These are phyloP conservation scores for Plebejus anna DNA, from an alignment of 2,888 invertebrate species.

Conservation along the genomic window DNA sequence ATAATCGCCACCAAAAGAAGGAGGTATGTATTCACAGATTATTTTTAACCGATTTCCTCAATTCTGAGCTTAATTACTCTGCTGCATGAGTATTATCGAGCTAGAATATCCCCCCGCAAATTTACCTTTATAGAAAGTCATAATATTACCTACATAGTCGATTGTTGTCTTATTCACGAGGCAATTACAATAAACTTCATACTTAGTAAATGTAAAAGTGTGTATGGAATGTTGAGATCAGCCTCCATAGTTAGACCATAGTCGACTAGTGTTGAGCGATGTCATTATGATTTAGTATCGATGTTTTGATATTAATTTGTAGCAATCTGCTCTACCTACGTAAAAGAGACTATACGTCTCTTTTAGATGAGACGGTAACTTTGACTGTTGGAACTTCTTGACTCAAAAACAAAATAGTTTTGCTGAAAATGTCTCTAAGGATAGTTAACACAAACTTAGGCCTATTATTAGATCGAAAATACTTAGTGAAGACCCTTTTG, in stretches of 20 bases:
- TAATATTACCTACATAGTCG: background rate
- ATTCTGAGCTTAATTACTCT: background rate
- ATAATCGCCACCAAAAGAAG: conserved; percentile 2
- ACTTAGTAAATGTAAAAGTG: no score
- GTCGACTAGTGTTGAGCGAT: background rate
- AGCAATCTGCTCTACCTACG: background rate
- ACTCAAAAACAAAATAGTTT: background rate
- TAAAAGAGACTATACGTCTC: background rate
- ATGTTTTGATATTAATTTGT: background rate
- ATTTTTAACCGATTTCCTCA: background rate
- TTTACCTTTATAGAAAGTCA: background rate
- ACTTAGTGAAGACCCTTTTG: conserved; percentile 42
- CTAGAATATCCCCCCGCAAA: background rate
- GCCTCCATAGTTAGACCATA: no score
- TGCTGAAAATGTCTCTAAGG: background rate
- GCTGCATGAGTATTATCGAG: background rate
- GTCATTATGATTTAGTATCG: background rate
- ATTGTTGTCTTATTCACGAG: background rate
- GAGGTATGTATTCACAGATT: conserved; percentile 6
- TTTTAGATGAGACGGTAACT: background rate
- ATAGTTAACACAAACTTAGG: background rate
- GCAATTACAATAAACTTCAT: no score
- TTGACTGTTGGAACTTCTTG: background rate
- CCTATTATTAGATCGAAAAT: background rate
- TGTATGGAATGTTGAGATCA: no score